Evolutionary conservation across 2,888 invertebrate genomes (phyloP).

Genomic region (Thymelicus sylvestris): DNA sequence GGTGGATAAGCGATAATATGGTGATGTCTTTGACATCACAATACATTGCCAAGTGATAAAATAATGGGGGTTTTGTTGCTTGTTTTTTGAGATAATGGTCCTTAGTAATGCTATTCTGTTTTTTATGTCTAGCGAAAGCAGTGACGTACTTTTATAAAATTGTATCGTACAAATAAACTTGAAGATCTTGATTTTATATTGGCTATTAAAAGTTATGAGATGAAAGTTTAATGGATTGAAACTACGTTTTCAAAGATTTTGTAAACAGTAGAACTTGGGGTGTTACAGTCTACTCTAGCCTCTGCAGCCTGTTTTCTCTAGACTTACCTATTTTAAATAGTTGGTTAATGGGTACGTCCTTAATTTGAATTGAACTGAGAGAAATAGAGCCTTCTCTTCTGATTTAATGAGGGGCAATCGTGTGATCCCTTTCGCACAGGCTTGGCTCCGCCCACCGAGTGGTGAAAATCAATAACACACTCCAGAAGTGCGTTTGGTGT

Average conservation of each 20-base stretch:
- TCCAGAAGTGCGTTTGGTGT: conserved; percentile 81
- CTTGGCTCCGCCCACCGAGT: conserved; percentile 80
- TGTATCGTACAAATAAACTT: conserved; percentile 1
- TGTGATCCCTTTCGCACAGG: conserved; percentile 82
- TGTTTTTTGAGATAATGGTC: no score
- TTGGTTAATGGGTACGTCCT: conserved; percentile 82
- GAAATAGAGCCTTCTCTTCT: conserved; percentile 78
- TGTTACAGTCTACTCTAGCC: conserved; percentile 58
- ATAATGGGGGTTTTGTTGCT: no score
- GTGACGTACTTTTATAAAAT: not conserved
- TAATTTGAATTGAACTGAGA: conserved; percentile 79
- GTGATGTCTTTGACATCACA: no score
- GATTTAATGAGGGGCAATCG: conserved; percentile 80
- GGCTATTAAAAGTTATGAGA: conserved; percentile 29
- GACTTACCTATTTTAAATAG: conserved; percentile 82
- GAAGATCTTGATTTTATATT: conserved; percentile 5
- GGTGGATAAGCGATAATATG: no score
- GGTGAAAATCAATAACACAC: conserved; percentile 83
- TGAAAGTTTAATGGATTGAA: conserved; percentile 33
- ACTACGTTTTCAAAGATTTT: conserved; percentile 35
- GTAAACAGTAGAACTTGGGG: conserved; percentile 37
- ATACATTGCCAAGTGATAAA: no score
- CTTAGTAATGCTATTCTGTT: no score
- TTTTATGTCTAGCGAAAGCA: no score
- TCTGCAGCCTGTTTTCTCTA: conserved; percentile 71